Conservation (phyloP, 2,113 vertebrate genomes). For the Cebus imitator region DNA sequence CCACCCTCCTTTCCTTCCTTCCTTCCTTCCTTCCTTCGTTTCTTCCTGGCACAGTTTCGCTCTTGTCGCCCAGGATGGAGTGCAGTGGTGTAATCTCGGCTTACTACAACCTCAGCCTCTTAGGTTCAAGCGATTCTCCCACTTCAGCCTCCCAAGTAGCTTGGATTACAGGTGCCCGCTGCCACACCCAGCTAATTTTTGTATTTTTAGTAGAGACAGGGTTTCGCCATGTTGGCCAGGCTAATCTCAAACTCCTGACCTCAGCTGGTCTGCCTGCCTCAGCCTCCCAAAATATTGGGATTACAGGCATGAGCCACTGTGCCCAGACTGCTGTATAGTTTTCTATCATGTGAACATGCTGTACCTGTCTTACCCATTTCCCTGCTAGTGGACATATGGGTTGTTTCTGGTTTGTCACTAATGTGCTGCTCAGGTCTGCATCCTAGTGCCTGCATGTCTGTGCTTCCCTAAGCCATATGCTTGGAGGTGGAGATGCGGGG, state of each 20-base stretch:
- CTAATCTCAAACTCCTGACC: not conserved
- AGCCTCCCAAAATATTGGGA: not conserved
- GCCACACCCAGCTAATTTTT: not conserved
- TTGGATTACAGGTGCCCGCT: not conserved
- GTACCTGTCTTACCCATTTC: not conserved
- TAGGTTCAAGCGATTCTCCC: not conserved
- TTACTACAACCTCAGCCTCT: not conserved
- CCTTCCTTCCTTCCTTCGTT: too few species aligned
- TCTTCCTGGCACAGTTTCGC: not conserved
- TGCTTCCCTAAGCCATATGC: not conserved
- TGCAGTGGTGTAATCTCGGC: not conserved
- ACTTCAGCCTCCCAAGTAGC: not conserved
- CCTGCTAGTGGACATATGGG: not conserved
- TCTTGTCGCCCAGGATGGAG: not conserved
- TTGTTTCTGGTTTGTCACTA: not conserved
- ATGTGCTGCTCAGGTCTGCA: rapidly evolving
- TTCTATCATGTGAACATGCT: not conserved
- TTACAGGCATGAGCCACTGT: not conserved
- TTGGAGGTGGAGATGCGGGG: not conserved
- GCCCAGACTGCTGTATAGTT: too few species aligned
- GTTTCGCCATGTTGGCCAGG: not conserved
- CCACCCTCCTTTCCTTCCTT: too few species aligned
- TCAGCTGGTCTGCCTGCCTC: not conserved
- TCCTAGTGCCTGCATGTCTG: rapidly evolving
- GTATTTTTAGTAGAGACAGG: not conserved